Evolutionary conservation across 2,113 vertebrate species (phyloP).

Genomic region (Lycocorax pyrrhopterus): DNA sequence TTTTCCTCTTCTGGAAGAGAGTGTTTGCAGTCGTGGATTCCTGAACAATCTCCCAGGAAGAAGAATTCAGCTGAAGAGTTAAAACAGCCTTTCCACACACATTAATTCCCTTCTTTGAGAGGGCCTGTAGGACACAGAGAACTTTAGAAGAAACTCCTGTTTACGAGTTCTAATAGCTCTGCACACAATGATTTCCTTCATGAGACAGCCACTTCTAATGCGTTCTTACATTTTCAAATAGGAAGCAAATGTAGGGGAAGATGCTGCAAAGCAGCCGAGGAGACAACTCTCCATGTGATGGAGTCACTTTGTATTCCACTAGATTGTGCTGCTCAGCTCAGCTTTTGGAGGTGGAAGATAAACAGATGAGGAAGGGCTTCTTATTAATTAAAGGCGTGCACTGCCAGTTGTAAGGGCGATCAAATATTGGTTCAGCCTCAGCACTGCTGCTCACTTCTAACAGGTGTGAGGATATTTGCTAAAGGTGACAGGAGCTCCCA

Average conservation of each 20-base stretch:
- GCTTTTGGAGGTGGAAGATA: not conserved
- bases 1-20: not conserved
- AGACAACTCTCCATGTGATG: not conserved
- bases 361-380: not conserved
- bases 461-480: not conserved
- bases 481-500: not conserved
- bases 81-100: not conserved
- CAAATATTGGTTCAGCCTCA: constrained; percentile 3
- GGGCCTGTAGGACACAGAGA: not conserved
- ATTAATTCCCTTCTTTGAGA: not conserved
- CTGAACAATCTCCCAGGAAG: not conserved
- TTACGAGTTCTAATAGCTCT: not conserved
- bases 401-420: not conserved
- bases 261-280: not conserved
- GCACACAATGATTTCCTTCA: not conserved
- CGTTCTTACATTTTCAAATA: not conserved
- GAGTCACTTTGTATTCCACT: not conserved
- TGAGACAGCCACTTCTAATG: not conserved
- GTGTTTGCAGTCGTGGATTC: not conserved
- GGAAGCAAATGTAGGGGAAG: not conserved
- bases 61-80: not conserved
- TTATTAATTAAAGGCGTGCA: constrained; percentile 6
- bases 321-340: not conserved
- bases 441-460: not conserved
- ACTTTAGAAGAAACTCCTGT: not conserved